Evolutionary conservation across 2,797 vertebrate genomes (phyloP).

Genomic region (Periophthalmus magnuspinnatus): DNA sequence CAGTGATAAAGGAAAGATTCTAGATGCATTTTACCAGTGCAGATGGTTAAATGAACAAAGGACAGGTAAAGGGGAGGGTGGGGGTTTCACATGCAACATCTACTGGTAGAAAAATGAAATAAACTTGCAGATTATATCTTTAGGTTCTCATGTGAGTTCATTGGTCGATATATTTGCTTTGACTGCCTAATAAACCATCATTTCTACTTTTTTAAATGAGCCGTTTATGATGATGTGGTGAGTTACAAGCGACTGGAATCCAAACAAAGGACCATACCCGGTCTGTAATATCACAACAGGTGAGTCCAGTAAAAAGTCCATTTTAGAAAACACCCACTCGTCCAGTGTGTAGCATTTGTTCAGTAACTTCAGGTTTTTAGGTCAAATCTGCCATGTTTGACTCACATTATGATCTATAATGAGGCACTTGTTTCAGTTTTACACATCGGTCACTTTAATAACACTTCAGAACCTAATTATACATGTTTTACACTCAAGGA

Average conservation of each 20-base stretch:
- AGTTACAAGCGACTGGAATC: background rate
- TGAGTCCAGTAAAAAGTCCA: background rate
- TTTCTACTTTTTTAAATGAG: background rate
- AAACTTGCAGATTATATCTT: too few species aligned
- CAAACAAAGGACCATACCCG: background rate
- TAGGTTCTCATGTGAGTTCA: too few species aligned
- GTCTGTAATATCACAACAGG: background rate
- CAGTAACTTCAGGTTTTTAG: constrained; percentile 3
- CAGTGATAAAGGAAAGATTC: too few species aligned
- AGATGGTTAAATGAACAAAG: too few species aligned
- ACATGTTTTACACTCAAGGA: background rate
- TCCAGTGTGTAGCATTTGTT: too few species aligned
- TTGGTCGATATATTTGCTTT: too few species aligned
- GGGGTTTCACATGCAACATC: too few species aligned
- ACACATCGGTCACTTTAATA: constrained; percentile 1
- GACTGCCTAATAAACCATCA: background rate
- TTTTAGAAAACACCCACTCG: background rate
- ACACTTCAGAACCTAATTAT: constrained; percentile 7
- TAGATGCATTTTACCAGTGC: too few species aligned
- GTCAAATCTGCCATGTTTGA: background rate
- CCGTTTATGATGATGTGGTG: background rate
- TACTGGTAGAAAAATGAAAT: too few species aligned
- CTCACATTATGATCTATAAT: background rate
- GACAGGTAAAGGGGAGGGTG: too few species aligned
- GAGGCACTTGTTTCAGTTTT: background rate